These are phyloP conservation scores for Megalurothrips usitatus DNA, from an alignment of 2,888 invertebrate species.

Conservation along the genomic window DNA sequence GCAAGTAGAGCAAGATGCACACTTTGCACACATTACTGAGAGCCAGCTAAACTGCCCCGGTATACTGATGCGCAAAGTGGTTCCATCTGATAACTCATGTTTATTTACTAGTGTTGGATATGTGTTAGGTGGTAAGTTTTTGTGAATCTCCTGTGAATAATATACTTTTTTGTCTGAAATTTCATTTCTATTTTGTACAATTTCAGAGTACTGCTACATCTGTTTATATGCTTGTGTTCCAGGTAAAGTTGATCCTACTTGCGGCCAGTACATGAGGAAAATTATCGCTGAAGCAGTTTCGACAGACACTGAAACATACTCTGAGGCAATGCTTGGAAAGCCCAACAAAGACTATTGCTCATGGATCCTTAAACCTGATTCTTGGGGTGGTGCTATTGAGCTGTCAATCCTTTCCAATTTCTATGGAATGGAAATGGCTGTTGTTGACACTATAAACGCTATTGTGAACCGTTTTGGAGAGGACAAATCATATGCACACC, in stretches of 20 bases:
- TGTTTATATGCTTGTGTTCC: conserved; percentile 40
- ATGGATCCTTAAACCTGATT: conserved; percentile 84
- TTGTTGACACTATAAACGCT: conserved; percentile 85
- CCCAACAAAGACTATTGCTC: conserved; percentile 78
- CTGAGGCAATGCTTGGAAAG: conserved; percentile 79
- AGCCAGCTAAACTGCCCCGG: conserved; percentile 50
- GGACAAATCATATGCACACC: conserved; percentile 74
- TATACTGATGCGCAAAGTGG: conserved; percentile 81
- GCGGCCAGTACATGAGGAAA: conserved; percentile 72
- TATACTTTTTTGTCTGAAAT: conserved; percentile 17
- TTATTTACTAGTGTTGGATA: conserved; percentile 84
- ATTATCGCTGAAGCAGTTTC: conserved; percentile 81
- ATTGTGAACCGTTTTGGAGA: conserved; percentile 92
- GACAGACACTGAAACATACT: conserved; percentile 70
- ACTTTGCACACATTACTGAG: conserved; percentile 37
- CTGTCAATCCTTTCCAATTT: conserved; percentile 78
- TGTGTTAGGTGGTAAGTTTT: conserved; percentile 49
- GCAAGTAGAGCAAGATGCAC: conserved; percentile 31
- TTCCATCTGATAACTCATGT: conserved; percentile 95
- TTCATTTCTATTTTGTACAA: conserved; percentile 29
- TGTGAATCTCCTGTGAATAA: conserved; percentile 5
- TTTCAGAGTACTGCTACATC: not conserved
- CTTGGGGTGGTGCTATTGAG: conserved; percentile 97
- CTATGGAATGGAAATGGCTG: conserved; percentile 87
- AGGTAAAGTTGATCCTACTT: conserved; percentile 68